Evolutionary conservation across 2,888 invertebrate genomes (phyloP).

Genomic region (Neoaliturus tenellus): DNA sequence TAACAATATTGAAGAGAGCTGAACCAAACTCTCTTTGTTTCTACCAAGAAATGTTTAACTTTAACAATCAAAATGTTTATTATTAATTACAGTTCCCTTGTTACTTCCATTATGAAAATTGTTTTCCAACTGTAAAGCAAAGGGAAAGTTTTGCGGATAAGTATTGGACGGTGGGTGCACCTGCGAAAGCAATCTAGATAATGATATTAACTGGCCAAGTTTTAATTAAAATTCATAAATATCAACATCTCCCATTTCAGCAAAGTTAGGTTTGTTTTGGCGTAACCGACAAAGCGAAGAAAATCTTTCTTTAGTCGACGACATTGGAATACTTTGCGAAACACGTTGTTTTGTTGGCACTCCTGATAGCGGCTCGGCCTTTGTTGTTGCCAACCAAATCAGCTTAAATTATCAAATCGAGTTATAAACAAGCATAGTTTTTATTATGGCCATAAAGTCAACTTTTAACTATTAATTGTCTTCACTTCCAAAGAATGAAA

Average conservation of each 20-base stretch:
- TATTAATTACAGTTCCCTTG: not conserved
- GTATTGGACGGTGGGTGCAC: not conserved
- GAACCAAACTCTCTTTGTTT: no score
- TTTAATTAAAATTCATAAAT: conserved; percentile 52
- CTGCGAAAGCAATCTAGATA: conserved; percentile 37
- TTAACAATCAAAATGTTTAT: no score
- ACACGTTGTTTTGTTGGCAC: conserved; percentile 20
- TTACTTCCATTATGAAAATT: conserved; percentile 1
- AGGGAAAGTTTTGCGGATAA: not conserved
- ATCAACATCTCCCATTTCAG: not conserved
- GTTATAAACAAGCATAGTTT: not conserved
- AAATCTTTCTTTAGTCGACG: conserved; percentile 25
- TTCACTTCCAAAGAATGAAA: no score
- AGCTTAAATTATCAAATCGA: conserved; percentile 8
- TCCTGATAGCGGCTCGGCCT: not conserved
- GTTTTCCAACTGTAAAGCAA: conserved; percentile 1
- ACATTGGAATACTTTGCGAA: conserved; percentile 24
- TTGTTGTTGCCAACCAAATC: not conserved
- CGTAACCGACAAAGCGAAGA: conserved; percentile 75
- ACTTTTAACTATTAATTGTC: no score
- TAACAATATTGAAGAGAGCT: no score
- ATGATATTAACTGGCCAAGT: conserved; percentile 46
- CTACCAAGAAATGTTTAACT: no score
- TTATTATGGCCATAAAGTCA: not conserved
- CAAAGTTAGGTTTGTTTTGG: conserved; percentile 71